Percentiles rank a stretch among this genome's conserved stretches.
Conservation (phyloP, 2,113 vertebrate species). For the Macrotis lagotis region DNA sequence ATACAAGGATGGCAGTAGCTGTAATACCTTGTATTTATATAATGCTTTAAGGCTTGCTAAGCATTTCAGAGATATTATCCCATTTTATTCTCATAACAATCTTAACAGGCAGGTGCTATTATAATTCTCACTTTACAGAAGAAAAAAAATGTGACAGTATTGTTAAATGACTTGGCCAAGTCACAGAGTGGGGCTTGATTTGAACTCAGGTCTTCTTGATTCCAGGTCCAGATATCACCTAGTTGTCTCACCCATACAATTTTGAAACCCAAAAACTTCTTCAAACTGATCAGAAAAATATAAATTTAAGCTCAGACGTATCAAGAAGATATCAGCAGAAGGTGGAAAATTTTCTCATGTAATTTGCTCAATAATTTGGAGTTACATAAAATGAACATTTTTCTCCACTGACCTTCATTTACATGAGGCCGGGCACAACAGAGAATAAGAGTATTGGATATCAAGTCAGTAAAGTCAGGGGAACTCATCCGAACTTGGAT, state of each 20-base stretch:
- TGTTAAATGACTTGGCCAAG: neutral
- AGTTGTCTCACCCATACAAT: conserved; percentile 14
- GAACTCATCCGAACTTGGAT: neutral
- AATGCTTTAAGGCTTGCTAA: neutral
- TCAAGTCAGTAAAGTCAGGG: neutral
- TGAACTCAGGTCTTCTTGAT: neutral
- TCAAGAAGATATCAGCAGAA: conserved; percentile 65
- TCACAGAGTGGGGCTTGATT: neutral
- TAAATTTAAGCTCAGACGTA: conserved; percentile 56
- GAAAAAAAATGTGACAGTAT: neutral
- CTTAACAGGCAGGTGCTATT: neutral
- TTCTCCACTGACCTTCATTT: neutral
- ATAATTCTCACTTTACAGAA: neutral
- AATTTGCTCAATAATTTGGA: conserved; percentile 21
- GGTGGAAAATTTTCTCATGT: conserved; percentile 6
- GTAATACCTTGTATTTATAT: neutral
- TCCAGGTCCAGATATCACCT: neutral
- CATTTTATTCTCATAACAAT: neutral
- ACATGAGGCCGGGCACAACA: neutral
- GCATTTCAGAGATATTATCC: neutral
- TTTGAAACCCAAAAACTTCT: conserved; percentile 66
- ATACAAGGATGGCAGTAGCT: too few relatives aligned
- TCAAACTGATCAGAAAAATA: conserved; percentile 57
- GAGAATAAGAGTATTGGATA: neutral
- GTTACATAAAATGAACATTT: neutral